Percentiles rank a stretch among this genome's conserved stretches.
phyloP scores from a whole-genome alignment of 1,140 invertebrate species.

The Glossosoma conforme region DNA sequence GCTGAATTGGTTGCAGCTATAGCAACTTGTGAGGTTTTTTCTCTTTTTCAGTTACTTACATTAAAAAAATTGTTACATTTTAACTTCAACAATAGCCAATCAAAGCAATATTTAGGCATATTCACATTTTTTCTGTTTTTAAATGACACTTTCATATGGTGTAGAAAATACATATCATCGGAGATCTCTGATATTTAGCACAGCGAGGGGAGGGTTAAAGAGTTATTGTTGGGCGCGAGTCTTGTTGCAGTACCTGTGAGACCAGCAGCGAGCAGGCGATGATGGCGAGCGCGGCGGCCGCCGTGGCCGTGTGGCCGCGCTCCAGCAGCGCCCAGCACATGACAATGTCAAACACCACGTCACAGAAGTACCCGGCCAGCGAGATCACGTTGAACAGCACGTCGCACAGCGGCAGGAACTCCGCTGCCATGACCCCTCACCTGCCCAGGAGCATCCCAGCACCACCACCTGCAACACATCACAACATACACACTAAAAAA shows the following conservation, averaged over 20 bases:
- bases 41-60: too few relatives aligned
- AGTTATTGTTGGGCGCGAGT: not conserved
- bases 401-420: constrained; percentile 84
- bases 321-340: constrained; percentile 77
- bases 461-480: constrained; percentile 36
- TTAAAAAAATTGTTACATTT: too few relatives aligned
- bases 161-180: too few relatives aligned
- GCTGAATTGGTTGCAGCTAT: too few relatives aligned
- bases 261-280: constrained; percentile 66
- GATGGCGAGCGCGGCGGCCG: constrained; percentile 61
- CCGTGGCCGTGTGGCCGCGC: constrained; percentile 53
- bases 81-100: too few relatives aligned
- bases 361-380: constrained; percentile 85
- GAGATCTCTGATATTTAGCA: too few relatives aligned
- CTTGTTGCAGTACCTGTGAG: constrained; percentile 55
- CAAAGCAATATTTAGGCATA: too few relatives aligned
- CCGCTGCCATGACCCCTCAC: constrained; percentile 53
- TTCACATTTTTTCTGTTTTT: too few relatives aligned
- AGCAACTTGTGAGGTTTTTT: too few relatives aligned
- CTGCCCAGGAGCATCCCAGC: constrained; percentile 19
- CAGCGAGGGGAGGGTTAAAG: not conserved
- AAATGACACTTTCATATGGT: too few relatives aligned
- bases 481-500: too few relatives aligned
- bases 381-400: constrained; percentile 88
- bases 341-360: constrained; percentile 83